Base-by-base conservation (phyloP, 2,113 vertebrate species). In the Vulpes lagopus region DNA sequence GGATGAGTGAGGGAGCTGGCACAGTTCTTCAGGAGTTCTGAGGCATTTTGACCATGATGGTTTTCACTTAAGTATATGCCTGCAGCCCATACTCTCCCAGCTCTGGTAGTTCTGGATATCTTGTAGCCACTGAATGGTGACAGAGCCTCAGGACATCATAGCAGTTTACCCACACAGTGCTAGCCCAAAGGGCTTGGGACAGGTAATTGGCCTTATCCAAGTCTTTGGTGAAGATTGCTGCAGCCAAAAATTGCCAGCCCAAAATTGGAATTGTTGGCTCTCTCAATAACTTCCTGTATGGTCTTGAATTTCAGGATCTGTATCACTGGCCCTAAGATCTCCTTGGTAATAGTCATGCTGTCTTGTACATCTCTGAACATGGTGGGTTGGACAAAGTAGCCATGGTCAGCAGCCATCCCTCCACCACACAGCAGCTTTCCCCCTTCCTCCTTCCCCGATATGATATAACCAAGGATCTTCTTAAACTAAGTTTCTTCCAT, bases 271-370 rank as follows among this genome's bases (percentile, higher is more conserved):
- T 99, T 98, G 0, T 99, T 99, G 92, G 99, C 99, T 98, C 99
- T 98, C n/a, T 98, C 98, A 2, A 99, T 94, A 0, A 99, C 99
- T 95, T 99, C 99, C 97, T 99, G 99, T 0, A 99, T 82, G 2
- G 99, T 99, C 97, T 99, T 99, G 97, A 99, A 99, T 97, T 99
- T 99, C 53, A 99, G 97, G 83, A 99, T 99, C 98, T 99, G 99
- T 99, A 99, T 99, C 67, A 99, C 99, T 0, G 99, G 99, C 59
- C 99, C 99, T 55, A 99, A 99, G 88, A 99, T 99, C 99, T 99
- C 99, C 67, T 98, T 98, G 89, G 99, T 99, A 0, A 99, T 99
- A 20, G 98, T 99, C 99, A 99, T 99, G 98, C 94, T 97, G 94
- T 99, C 99, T 96, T 99, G 98, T 95, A 99, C 99, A 0, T 99